These are phyloP conservation scores for Calliopsis andreniformis DNA, from an alignment of 1,140 invertebrate species.

Conservation along the genomic window DNA sequence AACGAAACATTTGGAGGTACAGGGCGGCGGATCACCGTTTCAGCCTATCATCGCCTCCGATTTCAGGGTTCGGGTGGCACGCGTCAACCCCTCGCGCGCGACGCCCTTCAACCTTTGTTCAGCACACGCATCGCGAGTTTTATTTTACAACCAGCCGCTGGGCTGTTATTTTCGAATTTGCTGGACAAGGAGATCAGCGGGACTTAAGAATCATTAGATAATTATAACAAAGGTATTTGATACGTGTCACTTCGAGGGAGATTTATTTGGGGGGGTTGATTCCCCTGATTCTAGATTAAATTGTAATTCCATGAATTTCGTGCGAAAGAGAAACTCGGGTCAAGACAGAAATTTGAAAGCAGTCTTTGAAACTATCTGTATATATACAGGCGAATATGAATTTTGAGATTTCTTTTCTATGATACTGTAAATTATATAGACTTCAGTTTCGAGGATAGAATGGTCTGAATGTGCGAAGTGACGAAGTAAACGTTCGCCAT, in stretches of 20 bases:
- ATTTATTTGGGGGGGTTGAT: neutral
- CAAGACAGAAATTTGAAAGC: no score
- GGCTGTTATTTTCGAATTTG: slow-evolving; percentile 54
- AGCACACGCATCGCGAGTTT: slow-evolving; percentile 50
- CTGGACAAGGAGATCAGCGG: slow-evolving; percentile 42
- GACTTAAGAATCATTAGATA: slow-evolving; percentile 8
- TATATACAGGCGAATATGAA: no score
- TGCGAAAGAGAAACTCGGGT: no score
- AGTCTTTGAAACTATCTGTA: no score
- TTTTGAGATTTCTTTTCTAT: no score
- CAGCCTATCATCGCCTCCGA: slow-evolving; percentile 70
- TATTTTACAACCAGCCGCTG: slow-evolving; percentile 46
- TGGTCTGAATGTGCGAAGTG: no score
- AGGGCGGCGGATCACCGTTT: slow-evolving; percentile 65
- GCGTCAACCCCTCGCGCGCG: slow-evolving; percentile 52
- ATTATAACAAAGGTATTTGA: neutral
- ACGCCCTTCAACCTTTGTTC: slow-evolving; percentile 57
- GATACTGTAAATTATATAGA: no score
- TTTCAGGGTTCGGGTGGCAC: slow-evolving; percentile 65
- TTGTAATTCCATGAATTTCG: no score
- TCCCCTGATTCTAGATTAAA: no score
- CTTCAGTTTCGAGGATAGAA: no score
- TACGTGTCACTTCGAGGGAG: neutral
- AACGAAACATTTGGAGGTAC: slow-evolving; percentile 57
- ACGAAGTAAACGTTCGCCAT: no score